These are phyloP conservation scores for Anhinga rufa DNA, from an alignment of 2,113 vertebrate genomes.

Conservation along the genomic window DNA sequence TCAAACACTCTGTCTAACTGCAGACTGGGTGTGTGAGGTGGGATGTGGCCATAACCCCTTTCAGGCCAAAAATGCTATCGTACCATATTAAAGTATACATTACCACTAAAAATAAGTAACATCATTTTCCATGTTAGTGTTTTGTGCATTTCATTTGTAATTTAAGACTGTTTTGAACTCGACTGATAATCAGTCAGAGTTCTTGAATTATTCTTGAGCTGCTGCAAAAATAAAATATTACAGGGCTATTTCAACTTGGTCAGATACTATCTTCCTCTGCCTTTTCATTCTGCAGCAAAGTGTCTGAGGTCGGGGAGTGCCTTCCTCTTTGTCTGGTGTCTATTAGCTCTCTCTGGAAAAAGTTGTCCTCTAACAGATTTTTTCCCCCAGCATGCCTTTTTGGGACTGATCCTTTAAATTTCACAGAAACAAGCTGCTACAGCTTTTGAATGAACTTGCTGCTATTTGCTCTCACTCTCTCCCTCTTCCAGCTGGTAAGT, in stretches of 20 bases:
- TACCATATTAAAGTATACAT: neutral
- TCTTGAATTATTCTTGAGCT: neutral
- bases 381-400: neutral
- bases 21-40: neutral
- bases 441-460: constrained; percentile 33
- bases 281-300: constrained; percentile 21
- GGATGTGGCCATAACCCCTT: neutral
- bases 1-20: neutral
- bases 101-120: neutral
- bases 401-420: constrained; percentile 41
- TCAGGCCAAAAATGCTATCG: neutral
- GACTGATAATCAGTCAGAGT: neutral
- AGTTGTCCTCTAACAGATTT: constrained; percentile 5
- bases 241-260: neutral
- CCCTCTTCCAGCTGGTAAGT: constrained; percentile 57
- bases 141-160: neutral
- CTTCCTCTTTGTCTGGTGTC: constrained; percentile 56
- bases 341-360: constrained; percentile 35
- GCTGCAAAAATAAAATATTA: neutral
- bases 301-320: constrained; percentile 33
- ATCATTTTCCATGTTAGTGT: neutral
- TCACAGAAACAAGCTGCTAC: neutral
- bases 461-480: constrained; percentile 25
- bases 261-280: neutral
- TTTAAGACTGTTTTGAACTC: neutral